Percentiles rank a stretch among this genome's conserved stretches.
Evolutionary conservation across 2,113 vertebrate species (phyloP).

Genomic region (Anolis sagrei): DNA sequence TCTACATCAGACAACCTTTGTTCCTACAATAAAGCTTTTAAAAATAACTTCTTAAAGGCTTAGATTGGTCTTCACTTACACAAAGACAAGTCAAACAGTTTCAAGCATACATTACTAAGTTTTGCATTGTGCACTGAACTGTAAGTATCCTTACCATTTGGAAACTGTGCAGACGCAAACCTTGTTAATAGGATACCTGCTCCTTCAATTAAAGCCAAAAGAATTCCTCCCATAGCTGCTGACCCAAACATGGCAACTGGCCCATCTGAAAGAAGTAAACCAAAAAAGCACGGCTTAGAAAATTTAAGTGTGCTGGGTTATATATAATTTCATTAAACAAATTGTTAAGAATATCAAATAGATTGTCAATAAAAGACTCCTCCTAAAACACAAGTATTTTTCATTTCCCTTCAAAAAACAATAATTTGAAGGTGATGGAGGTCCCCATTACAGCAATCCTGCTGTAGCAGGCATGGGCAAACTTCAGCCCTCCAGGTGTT

Average conservation of each 20-base stretch:
- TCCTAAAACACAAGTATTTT: too few relatives aligned
- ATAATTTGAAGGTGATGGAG: too few relatives aligned
- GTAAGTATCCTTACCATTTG: conserved; percentile 83
- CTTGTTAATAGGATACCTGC: conserved; percentile 93
- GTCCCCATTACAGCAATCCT: too few relatives aligned
- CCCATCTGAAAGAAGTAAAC: conserved; percentile 80
- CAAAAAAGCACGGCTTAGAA: not conserved
- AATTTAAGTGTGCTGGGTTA: rapidly evolving
- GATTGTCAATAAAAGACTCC: too few relatives aligned
- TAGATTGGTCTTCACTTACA: not conserved
- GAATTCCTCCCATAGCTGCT: conserved; percentile 93
- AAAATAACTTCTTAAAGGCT: not conserved
- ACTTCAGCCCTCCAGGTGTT: too few relatives aligned
- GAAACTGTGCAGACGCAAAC: conserved; percentile 92
- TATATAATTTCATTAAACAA: not conserved
- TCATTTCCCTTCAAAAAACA: too few relatives aligned
- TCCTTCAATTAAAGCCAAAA: conserved; percentile 94
- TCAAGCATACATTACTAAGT: not conserved
- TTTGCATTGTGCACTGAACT: not conserved
- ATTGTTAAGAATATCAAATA: not conserved
- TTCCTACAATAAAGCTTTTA: not conserved
- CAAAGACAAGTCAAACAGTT: not conserved
- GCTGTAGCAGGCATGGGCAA: too few relatives aligned
- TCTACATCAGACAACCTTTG: not conserved
- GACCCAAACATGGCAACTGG: conserved; percentile 95